Evolutionary conservation across 2,888 invertebrate species (phyloP).

Genomic region (Tillus elongatus): DNA sequence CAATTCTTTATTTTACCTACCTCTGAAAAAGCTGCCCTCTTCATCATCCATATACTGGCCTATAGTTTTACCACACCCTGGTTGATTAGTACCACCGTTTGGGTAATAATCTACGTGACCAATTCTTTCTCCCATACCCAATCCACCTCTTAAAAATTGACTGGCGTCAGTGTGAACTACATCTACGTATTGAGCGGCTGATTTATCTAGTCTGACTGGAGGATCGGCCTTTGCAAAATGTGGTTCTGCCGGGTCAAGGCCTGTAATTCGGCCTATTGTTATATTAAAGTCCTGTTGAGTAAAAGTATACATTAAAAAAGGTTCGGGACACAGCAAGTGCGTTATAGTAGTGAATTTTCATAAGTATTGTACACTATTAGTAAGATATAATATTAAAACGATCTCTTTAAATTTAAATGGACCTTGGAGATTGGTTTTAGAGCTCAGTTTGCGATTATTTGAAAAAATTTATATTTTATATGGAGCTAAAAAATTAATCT

Average conservation of each 20-base stretch:
- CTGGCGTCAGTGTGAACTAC: slow-evolving; percentile 81
- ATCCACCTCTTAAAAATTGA: slow-evolving; percentile 64
- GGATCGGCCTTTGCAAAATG: slow-evolving; percentile 75
- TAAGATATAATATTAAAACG: no score
- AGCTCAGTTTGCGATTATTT: no score
- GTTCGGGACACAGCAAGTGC: no score
- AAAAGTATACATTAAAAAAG: no score
- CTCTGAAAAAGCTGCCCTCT: slow-evolving; percentile 53
- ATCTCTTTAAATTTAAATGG: no score
- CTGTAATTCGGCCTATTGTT: slow-evolving; percentile 71
- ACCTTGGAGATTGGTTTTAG: no score
- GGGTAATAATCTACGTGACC: slow-evolving; percentile 90
- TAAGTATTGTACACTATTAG: no score
- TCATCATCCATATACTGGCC: slow-evolving; percentile 56
- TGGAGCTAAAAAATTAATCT: no score
- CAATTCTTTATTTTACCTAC: no score
- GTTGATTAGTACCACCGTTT: slow-evolving; percentile 77
- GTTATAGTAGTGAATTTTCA: no score
- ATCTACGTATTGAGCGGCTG: slow-evolving; percentile 84
- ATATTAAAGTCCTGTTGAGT: slow-evolving; percentile 53
- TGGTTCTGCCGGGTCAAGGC: slow-evolving; percentile 88
- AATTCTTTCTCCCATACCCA: slow-evolving; percentile 72
- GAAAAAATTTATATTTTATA: no score
- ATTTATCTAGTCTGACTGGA: slow-evolving; percentile 72
- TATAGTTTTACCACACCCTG: slow-evolving; percentile 55